Base-by-base conservation (phyloP, 2,797 vertebrate genomes). In the Eutrigla gurnardus region DNA sequence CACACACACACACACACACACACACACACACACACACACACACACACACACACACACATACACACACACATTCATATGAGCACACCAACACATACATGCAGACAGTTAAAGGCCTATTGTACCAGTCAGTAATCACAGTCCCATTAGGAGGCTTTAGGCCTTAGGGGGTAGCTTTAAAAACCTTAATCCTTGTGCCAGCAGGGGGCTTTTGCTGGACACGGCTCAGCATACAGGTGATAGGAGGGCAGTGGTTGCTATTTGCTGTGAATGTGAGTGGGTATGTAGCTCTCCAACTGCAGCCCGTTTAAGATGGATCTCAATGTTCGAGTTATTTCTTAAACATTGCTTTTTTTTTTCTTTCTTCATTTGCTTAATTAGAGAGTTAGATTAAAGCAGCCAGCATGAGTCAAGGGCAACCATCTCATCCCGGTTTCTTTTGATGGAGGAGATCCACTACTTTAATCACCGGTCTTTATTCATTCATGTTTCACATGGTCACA, bases 211-310 rank as follows among this genome's bases (percentile, higher is more conserved):
- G 73, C 77, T 87, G 86, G 80, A 79, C 75, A 83, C 77, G 75
- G 85, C 82, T 84, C 85, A 85, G 71, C 64, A 52, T 84, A 79
- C 90, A 93, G 92, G 88, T 93, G 90, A 93, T 88, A 78, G 65
- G 52, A 82, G 69, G 77, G 77, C 84, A 80, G 75, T 74, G 78
- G 53, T 79, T 75, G 75, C 66, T 78, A 46, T 81, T 82, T 71
- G 58, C 59, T 37, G 50, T 58, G 39, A 55, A 52, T 55, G 45
- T 62, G 53, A 85, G 67, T 57, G 43, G 45, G 7, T 87, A 69
- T 50, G 45, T 45, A 25, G 25, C 2, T 25, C 25, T 25, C 25
- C 25, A 25, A 83, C 76, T 86, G 75, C 82, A 87, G 65, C 63
- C 83, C 84, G 78, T 90, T 80, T 77, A 90, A 75, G 85, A 91